Base-by-base conservation (phyloP, 2,113 vertebrate genomes). In the Pitta sordida region DNA sequence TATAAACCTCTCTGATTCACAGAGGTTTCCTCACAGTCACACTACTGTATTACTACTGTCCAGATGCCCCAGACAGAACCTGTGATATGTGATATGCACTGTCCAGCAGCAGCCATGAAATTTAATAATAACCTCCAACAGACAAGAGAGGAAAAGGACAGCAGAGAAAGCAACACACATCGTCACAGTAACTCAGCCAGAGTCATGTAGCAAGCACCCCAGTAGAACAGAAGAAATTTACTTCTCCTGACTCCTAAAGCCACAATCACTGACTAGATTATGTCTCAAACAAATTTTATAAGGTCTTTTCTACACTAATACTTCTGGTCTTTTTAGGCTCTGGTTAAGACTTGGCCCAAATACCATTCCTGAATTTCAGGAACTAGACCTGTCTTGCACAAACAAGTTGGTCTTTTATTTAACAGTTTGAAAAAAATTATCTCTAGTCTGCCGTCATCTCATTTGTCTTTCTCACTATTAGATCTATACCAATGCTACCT, bases 161-260 rank as follows among this genome's bases (percentile, higher is more conserved):
- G n/a, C 30, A 36, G 62, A 96, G 88, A 96, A 76, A 85, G 71
- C 87, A 83, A 34, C 19, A 94, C 67, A 81, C 30, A 81, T 9
- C 55, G 56, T 60, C 78, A 44, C 13, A 83, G 8, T 87, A 88
- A 95, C 49, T 93, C 97, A 92, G 4, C 4, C 16, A 49, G 79
- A 89, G n/a, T 43, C 88, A 84, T 4, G 44, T 2, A 56, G 37
- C 62, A 93, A 56, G 39, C 62, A 93, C 3, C 32, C n/a, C 71
- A 75, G 26, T 0, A 32, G 27, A 4, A 67, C 23, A 34, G 23
- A 65, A 3, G 6, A 74, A 82, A 89, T 62, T 82, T n/a, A 70
- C 41, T 70, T 30, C 32, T 65, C 68, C 56, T 63, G 43, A 85
- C 21, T 83, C 36, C 24, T 63, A 63, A 83, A 83, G 48, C 32